A percentile compares a stretch with the other conserved stretches of the same genome.
Evolutionary conservation across 2,888 invertebrate species (phyloP).

Genomic region (Leptinotarsa rubiginosa): DNA sequence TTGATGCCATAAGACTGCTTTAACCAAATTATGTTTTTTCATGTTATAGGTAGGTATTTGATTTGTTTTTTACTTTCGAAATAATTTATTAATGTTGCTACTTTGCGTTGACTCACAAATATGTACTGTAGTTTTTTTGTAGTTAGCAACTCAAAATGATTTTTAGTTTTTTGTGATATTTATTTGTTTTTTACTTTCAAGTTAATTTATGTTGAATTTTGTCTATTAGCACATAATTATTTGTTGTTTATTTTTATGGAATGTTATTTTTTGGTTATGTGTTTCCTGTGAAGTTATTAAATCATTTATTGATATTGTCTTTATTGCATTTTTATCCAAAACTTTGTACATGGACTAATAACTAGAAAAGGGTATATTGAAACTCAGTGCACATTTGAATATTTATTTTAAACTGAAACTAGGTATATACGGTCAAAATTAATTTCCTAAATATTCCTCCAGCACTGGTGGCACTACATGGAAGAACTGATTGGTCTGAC

Average conservation of each 20-base stretch:
- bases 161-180: neutral
- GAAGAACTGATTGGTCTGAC: conserved; percentile 18
- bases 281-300: neutral
- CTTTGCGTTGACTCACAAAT: neutral
- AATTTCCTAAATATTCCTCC: conserved; percentile 24
- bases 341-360: neutral
- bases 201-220: neutral
- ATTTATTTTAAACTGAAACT: neutral
- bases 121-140: neutral
- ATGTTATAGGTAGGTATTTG: neutral
- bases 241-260: conserved; percentile 2
- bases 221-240: neutral
- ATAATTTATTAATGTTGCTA: neutral
- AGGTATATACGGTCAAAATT: conserved; percentile 13
- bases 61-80: conserved; percentile 3
- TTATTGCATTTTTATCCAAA: conserved; percentile 3
- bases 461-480: conserved; percentile 23
- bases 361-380: conserved; percentile 1
- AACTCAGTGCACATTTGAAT: neutral
- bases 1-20: conserved; percentile 9
- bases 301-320: neutral
- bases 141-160: neutral
- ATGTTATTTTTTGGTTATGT: neutral
- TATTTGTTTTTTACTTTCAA: neutral
- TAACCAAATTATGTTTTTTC: neutral